Conservation (phyloP, 2,113 vertebrate species). For the Tychaedon coryphoeus region DNA sequence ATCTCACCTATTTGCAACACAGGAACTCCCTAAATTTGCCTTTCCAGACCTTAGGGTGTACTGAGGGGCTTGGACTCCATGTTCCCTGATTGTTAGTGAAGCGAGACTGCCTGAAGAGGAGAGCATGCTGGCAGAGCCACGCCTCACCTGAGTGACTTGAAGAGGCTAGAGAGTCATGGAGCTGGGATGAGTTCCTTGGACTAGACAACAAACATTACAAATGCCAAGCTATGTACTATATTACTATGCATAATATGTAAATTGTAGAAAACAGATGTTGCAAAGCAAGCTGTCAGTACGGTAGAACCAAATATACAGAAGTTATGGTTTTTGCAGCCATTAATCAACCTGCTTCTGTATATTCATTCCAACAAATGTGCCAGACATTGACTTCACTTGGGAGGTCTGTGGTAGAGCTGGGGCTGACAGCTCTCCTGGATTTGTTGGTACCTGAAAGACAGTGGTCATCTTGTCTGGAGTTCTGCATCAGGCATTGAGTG, state of each 20-base stretch:
- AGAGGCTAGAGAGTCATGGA: not conserved
- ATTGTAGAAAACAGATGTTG: not conserved
- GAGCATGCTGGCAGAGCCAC: not conserved
- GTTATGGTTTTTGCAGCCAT: not conserved
- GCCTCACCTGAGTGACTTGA: too few relatives aligned
- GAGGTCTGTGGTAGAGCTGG: not conserved
- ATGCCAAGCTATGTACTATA: not conserved
- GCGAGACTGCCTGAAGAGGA: not conserved
- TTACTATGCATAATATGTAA: not conserved
- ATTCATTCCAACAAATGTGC: not conserved
- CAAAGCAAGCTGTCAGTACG: not conserved
- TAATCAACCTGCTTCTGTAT: not conserved
- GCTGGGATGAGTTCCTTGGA: not conserved
- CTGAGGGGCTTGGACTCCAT: not conserved
- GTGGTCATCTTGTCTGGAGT: not conserved
- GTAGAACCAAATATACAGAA: not conserved
- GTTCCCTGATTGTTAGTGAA: rapidly evolving
- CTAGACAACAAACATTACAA: not conserved
- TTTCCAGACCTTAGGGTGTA: not conserved
- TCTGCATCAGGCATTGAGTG: not conserved
- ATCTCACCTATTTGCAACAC: not conserved
- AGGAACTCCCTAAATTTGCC: not conserved
- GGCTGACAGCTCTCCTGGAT: not conserved
- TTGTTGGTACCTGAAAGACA: not conserved
- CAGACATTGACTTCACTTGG: not conserved